Evolutionary conservation across 2,888 invertebrate genomes (phyloP).

Genomic region (Euzophera pinguis): DNA sequence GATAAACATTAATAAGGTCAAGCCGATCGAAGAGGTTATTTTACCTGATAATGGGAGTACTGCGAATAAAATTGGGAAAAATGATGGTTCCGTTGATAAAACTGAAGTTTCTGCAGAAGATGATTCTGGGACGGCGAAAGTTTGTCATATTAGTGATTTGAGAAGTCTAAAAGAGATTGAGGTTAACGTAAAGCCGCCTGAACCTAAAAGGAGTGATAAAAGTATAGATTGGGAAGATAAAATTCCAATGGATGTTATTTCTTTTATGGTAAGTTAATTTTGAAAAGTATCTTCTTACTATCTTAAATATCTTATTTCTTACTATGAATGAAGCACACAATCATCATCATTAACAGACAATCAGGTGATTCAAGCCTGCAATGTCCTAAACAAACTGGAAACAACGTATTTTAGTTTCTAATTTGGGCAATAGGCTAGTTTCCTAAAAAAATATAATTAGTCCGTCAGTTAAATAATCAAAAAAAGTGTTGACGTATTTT

Average conservation of each 20-base stretch:
- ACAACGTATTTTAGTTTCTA: no score
- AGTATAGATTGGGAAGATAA: slow-evolving; percentile 2
- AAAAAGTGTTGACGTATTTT: no score
- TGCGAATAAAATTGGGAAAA: neutral
- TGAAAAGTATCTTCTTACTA: no score
- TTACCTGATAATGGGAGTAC: neutral
- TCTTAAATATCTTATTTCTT: no score
- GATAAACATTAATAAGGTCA: neutral
- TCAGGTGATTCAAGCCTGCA: no score
- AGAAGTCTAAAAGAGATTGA: neutral
- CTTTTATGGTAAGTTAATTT: slow-evolving; percentile 1
- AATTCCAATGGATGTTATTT: neutral
- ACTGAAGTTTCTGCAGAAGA: neutral
- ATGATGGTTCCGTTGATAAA: neutral
- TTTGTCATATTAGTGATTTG: neutral
- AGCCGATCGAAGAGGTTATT: neutral
- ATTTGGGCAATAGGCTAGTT: no score
- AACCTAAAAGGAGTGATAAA: neutral
- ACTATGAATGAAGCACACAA: no score
- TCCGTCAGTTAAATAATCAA: no score
- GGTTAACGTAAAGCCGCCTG: neutral
- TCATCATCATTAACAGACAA: no score
- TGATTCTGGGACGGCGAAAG: neutral
- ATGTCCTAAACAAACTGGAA: no score
- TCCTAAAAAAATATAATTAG: no score